A percentile compares a stretch with the other conserved stretches of the same genome.
Conservation (phyloP, 2,113 vertebrate species). For the Brachionichthys hirsutus region DNA sequence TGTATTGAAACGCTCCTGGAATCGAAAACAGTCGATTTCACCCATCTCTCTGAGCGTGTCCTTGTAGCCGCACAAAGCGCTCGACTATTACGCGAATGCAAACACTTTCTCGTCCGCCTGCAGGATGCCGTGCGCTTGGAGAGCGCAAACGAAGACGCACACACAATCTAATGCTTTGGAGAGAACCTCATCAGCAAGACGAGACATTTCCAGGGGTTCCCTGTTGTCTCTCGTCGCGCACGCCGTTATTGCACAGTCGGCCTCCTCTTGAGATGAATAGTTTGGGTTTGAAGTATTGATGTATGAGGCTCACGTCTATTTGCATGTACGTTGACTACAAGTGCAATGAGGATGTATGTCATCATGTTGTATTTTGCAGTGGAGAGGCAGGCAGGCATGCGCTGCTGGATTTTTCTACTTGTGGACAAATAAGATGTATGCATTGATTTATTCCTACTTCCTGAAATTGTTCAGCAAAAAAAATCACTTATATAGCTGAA, state of each 20-base stretch:
- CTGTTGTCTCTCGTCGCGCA: slow-evolving; percentile 50
- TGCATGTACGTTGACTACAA: slow-evolving; percentile 7
- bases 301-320: slow-evolving; percentile 28
- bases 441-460: no score
- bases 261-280: slow-evolving; percentile 56
- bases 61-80: slow-evolving; percentile 14
- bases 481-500: no score
- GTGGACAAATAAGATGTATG: no score
- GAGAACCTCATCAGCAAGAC: slow-evolving; percentile 62
- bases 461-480: no score
- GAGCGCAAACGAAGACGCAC: slow-evolving; percentile 18
- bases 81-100: slow-evolving; percentile 15
- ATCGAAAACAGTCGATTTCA: slow-evolving; percentile 36
- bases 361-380: no score
- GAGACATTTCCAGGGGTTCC: slow-evolving; percentile 64
- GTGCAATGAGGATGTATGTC: no score
- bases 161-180: slow-evolving; percentile 64
- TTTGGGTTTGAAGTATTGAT: slow-evolving; percentile 51
- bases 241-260: slow-evolving; percentile 41
- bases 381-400: no score
- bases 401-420: no score
- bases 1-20: slow-evolving; percentile 28
- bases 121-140: slow-evolving; percentile 19
- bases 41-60: slow-evolving; percentile 25
- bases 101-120: slow-evolving; percentile 7